phyloP scores from a whole-genome alignment of 2,888 invertebrate species.

The Idaea aversata region DNA sequence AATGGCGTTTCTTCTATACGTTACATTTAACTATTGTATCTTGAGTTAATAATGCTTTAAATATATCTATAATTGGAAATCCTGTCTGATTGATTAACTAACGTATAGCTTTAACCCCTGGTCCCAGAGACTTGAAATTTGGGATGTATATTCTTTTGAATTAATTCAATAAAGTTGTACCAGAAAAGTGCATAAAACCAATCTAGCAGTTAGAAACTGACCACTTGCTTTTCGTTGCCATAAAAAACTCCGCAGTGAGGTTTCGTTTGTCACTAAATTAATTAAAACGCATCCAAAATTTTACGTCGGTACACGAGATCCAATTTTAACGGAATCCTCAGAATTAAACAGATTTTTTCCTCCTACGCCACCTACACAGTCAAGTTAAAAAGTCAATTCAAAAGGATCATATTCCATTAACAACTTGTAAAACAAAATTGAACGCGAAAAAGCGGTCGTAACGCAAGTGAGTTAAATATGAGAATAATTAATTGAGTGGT shows the following conservation, averaged over 20 bases:
- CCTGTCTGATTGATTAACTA: too few species aligned
- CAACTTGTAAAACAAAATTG: conserved; percentile 1
- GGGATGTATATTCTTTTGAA: too few species aligned
- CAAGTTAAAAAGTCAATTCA: not conserved
- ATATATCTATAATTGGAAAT: too few species aligned
- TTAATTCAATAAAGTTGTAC: too few species aligned
- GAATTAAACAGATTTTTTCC: not conserved
- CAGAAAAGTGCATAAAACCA: too few species aligned
- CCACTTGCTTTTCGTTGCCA: too few species aligned
- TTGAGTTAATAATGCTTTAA: too few species aligned
- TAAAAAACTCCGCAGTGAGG: not conserved
- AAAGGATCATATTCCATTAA: conserved; percentile 1
- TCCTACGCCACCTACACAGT: not conserved
- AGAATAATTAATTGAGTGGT: not conserved
- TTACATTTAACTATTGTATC: too few species aligned
- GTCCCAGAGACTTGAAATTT: too few species aligned
- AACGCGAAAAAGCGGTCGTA: not conserved
- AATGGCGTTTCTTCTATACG: too few species aligned
- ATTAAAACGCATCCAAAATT: not conserved
- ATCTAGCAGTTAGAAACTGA: too few species aligned
- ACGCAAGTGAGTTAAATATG: conserved; percentile 1
- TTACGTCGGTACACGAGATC: not conserved
- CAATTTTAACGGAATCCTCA: not conserved
- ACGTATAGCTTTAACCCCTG: too few species aligned
- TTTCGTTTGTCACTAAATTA: not conserved